A percentile compares a stretch with the other conserved stretches of the same genome.
These are phyloP conservation scores for Salmo trutta DNA, from an alignment of 2,797 vertebrate species.

Conservation along the genomic window DNA sequence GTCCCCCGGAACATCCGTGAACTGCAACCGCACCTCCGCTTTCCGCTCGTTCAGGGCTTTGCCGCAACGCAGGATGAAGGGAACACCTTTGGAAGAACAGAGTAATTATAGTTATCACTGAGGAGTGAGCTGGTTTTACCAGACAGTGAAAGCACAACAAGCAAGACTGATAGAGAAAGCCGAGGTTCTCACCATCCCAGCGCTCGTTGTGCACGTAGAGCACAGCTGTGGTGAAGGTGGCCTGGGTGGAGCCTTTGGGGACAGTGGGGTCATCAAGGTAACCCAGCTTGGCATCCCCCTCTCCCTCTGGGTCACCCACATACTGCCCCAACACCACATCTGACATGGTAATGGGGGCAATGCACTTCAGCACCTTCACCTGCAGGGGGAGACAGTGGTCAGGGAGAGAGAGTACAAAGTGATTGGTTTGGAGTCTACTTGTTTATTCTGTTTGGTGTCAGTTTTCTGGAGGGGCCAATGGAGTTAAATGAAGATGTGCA, in stretches of 20 bases:
- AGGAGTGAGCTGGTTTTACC: background rate
- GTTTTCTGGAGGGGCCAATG: background rate
- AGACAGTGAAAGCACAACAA: background rate
- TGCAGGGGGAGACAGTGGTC: slow-evolving; percentile 52
- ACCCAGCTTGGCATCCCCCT: slow-evolving; percentile 82
- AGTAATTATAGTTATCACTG: background rate
- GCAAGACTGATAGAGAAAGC: background rate
- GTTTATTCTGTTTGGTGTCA: background rate
- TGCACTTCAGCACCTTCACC: slow-evolving; percentile 94
- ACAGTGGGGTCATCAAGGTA: slow-evolving; percentile 90
- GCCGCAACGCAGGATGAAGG: slow-evolving; percentile 90
- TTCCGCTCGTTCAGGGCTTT: slow-evolving; percentile 95
- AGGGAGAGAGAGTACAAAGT: background rate
- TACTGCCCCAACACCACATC: slow-evolving; percentile 93
- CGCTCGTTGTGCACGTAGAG: slow-evolving; percentile 91
- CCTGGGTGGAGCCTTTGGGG: slow-evolving; percentile 84
- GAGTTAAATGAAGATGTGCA: background rate
- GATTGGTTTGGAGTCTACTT: background rate
- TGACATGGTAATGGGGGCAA: slow-evolving; percentile 72
- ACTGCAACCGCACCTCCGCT: slow-evolving; percentile 92
- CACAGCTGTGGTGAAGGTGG: slow-evolving; percentile 85
- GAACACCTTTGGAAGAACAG: slow-evolving; percentile 77
- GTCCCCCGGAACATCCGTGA: slow-evolving; percentile 88
- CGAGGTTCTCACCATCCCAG: slow-evolving; percentile 84
- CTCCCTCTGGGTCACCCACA: slow-evolving; percentile 81